Evolutionary conservation across 2,113 vertebrate species (phyloP), one percentile per base, ranked within the genome.

Genomic region (Barnardius zonarius): DNA sequence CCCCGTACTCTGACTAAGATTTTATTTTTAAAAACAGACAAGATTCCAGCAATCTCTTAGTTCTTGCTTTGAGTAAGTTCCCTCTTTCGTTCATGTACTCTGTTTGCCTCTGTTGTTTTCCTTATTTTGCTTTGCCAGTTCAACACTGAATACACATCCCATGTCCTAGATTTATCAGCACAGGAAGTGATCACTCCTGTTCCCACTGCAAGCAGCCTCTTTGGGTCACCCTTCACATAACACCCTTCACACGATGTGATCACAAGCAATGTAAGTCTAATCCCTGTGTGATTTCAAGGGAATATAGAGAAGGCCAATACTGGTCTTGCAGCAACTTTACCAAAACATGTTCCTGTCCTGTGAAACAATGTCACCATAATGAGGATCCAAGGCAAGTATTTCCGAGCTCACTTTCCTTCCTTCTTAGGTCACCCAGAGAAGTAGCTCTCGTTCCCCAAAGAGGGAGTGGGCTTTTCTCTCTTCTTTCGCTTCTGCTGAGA

Each of bases 21-120:
- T 92, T 93, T 95, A 84, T 96, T 97, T 95, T 95, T 89, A 87
- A 92, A 95, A 90, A 37, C 81, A 93, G 91, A 86, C 46, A 70
- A 88, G 61, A 76, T 87, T 92, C 83, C 89, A 72, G 66, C 55
- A 72, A 44, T 86, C 69, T 59, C 72, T 87, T 87, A 82, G 48
- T 78, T 93, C 74, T 95, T 84, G 74, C 89, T 93, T 92, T 93
- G 64, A 94, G 43, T 77, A 92, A 93, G 66, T 95, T 95, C 87
- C 81, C 41, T 92, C 93, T 95, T 93, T 90, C 9, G 0, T 66
- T 87, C 55, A 31, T 49, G 37, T 57, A n/a, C 23, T n/a, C 13
- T 0, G 0, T 61, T 76, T 52, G 84, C 78, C 74, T 69, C 75
- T 80, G 73, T 30, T 72, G 24, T 78, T 44, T 79, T 62, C 6